A percentile compares a stretch with the other conserved stretches of the same genome.
Evolutionary conservation across 2,888 invertebrate genomes (phyloP).

Genomic region (Acronicta alni): DNA sequence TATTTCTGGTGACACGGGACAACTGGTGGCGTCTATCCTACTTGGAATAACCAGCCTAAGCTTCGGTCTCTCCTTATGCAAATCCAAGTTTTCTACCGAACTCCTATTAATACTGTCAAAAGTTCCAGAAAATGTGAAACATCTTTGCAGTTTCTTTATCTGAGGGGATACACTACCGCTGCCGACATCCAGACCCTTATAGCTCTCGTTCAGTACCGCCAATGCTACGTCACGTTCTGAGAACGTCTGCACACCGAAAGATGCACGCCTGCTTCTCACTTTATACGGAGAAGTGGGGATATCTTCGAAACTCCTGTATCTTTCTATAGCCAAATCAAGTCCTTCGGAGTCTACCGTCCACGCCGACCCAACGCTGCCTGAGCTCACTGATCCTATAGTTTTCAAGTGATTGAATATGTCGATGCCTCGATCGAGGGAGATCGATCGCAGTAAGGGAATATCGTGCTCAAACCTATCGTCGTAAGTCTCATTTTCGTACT

Average conservation of each 20-base stretch:
- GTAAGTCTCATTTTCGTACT: constrained; percentile 53
- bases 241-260: constrained; percentile 68
- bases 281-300: constrained; percentile 77
- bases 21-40: constrained; percentile 53
- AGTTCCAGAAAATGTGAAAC: constrained; percentile 73
- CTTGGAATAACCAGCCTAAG: constrained; percentile 45
- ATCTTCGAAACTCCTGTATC: constrained; percentile 81
- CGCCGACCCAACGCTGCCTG: constrained; percentile 68
- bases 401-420: constrained; percentile 78
- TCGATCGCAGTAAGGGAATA: constrained; percentile 76
- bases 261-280: constrained; percentile 83
- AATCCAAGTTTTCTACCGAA: constrained; percentile 49
- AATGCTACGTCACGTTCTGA: constrained; percentile 68
- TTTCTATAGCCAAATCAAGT: constrained; percentile 62
- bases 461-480: constrained; percentile 73
- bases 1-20: constrained; percentile 68
- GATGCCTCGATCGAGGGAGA: constrained; percentile 80
- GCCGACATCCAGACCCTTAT: constrained; percentile 70
- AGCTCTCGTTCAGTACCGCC: constrained; percentile 74
- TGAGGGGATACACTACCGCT: constrained; percentile 71
- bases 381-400: constrained; percentile 73
- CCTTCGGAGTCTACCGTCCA: constrained; percentile 77
- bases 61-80: constrained; percentile 23
- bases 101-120: constrained; percentile 63
- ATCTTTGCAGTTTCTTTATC: constrained; percentile 75